Base-by-base conservation (phyloP, 2,113 vertebrate species). In the Crotophaga sulcirostris region DNA sequence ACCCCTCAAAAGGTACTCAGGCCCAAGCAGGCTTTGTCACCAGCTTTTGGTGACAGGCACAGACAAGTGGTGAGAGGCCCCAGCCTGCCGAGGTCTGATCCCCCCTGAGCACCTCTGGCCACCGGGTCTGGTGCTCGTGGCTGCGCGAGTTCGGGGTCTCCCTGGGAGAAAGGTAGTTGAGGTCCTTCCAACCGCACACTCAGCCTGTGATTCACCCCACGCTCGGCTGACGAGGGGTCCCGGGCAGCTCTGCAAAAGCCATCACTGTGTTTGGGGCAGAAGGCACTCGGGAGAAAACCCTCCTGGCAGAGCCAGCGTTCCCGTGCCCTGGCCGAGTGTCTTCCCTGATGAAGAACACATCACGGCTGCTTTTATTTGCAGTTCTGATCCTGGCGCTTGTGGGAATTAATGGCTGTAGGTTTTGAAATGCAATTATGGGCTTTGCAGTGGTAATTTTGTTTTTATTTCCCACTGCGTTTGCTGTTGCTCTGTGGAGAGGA, bases 361-460 rank as follows among this genome's bases (percentile, higher is more conserved):
- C 55, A n/a, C 6, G 25, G 80, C 88, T 55, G 83, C 45, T 82
- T 49, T 63, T 79, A 29, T 96, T 94, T 94, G 91, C 45, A 58
- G 69, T 62, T 90, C 87, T 90, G 87, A 92, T 78, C 84, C 54
- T 8, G 36, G 82, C 1, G 33, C 87, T 95, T 84, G 72, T 89
- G 96, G 92, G 94, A 96, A 74, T 93, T 84, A 77, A 87, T 87
- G 85, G 91, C 94, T 96, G 85, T 66, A 94, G 88, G 85, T 95
- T 95, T 92, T 89, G 93, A 94, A 94, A 93, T 89, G 96, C 94
- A 97, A 96, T 96, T 96, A 96, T n/a, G 79, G 95, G 85, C 93
- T 96, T 92, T 92, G 89, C 96, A 2, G 62, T 68, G 77, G 93
- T 92, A 93, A 95, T 95, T 96, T 95, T 90, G 95, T 90, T 93